Evolutionary conservation across 1,140 invertebrate genomes (phyloP).

Genomic region (Heterodera carotae): DNA sequence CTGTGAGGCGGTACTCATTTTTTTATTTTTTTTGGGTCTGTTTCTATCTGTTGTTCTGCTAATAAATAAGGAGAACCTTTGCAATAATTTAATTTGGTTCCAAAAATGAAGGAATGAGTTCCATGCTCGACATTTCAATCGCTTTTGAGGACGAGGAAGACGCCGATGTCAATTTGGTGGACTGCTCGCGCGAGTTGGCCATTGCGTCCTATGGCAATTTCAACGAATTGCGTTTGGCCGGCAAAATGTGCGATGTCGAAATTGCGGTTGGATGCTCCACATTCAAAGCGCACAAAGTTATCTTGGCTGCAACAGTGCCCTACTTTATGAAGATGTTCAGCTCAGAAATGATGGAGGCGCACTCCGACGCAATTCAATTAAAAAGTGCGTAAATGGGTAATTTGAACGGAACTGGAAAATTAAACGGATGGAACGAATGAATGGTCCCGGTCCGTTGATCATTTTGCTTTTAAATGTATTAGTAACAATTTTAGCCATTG

Average conservation of each 20-base stretch:
- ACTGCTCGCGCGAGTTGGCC: not conserved
- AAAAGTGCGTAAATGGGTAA: constrained; percentile 5
- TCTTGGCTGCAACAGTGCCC: constrained; percentile 82
- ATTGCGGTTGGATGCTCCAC: constrained; percentile 72
- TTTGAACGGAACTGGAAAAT: constrained; percentile 1
- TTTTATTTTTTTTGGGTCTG: no score
- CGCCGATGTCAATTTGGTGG: not conserved
- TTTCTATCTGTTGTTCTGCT: no score
- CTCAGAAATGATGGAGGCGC: constrained; percentile 82
- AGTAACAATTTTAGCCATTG: constrained; percentile 42
- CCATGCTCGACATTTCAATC: not conserved
- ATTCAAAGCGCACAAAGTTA: constrained; percentile 81
- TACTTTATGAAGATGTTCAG: constrained; percentile 91
- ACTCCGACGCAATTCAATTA: constrained; percentile 77
- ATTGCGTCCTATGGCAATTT: not conserved
- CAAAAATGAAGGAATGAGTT: not conserved
- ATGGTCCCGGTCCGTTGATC: no score
- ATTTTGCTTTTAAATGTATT: constrained; percentile 71
- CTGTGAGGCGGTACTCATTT: no score
- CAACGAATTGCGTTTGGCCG: constrained; percentile 17
- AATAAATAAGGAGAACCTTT: no score
- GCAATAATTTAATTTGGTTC: no score
- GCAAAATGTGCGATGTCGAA: constrained; percentile 44
- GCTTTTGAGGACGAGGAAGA: not conserved
- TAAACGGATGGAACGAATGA: no score